Evolutionary conservation across 2,888 invertebrate species (phyloP), one percentile per base, ranked within the genome.

Genomic region (Cerceris rybyensis): DNA sequence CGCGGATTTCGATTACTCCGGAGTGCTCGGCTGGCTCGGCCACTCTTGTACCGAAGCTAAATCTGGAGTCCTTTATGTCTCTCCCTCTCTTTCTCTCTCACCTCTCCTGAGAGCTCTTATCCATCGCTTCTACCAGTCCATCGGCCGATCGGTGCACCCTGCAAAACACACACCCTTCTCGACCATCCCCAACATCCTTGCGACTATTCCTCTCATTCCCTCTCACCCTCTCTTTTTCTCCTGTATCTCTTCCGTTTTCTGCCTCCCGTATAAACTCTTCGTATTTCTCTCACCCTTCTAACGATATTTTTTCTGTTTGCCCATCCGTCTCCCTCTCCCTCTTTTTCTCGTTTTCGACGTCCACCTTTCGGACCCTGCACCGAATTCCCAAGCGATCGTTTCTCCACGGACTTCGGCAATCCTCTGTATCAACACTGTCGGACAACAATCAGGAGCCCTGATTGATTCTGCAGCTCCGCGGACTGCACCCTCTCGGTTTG

Each of bases 1-100:
- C 73, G 72, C 70, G 81, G 84, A 88, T 89, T 90, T 91, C 87
- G 87, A 89, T 91, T 89, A 90, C 87, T 86, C 83, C 87, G 76
- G 85, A 90, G 84, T 87, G 81, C 77, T 70, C 63, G 58, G 60
- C 39, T 57, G 69, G 69, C 70, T 84, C 77, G 79, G 75, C 78
- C 80, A 83, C 84, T 81, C 82, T 67, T 80, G 77, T 78, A 80
- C 82, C 83, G 82, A 86, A 85, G 83, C 86, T 84, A 84, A 87
- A 88, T 87, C 83, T 82, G 84, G 83, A 82, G 83, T 72, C 60
- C 17, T 70, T 70, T 67, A 54, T 66, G 39, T 55, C 81, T 80
- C 77, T 70, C 65, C 55, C 49, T 59, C 63, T 46, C 57, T 13
- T n/a, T 55, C 17, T 46, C 71, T 61, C 39, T 46, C 60, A 54